Evolutionary conservation across 2,797 vertebrate species (phyloP).

Genomic region (Rhinella marina): DNA sequence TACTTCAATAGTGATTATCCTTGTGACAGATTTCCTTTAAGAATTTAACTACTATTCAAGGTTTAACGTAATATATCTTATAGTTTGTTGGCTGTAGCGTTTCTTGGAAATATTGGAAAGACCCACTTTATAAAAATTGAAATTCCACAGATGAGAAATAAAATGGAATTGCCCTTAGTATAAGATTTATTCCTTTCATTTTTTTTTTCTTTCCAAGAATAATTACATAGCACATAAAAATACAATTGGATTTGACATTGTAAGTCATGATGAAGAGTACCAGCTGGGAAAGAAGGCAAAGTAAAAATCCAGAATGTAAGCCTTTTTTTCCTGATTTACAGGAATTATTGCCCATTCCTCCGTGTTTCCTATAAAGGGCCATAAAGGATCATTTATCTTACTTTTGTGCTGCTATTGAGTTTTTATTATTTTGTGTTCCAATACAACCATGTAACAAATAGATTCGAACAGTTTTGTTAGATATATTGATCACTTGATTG

Average conservation of each 20-base stretch:
- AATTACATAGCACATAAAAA: constrained; percentile 34
- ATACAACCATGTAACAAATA: not conserved
- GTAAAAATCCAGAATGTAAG: not conserved
- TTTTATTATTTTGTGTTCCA: not conserved
- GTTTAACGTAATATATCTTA: not conserved
- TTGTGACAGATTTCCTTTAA: too few relatives aligned
- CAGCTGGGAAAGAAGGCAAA: constrained; percentile 6
- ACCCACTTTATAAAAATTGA: constrained; percentile 16
- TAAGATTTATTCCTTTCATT: constrained; percentile 42
- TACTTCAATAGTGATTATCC: too few relatives aligned
- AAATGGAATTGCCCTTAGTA: not conserved
- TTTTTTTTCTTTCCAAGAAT: constrained; percentile 30
- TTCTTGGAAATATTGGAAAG: not conserved
- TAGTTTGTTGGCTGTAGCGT: not conserved
- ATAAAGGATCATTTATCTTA: not conserved
- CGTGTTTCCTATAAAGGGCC: not conserved
- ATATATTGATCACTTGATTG: too few relatives aligned
- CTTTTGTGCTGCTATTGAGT: too few relatives aligned
- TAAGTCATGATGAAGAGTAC: constrained; percentile 40
- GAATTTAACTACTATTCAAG: too few relatives aligned
- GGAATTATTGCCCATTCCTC: not conserved
- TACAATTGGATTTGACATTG: constrained; percentile 14
- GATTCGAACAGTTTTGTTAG: too few relatives aligned
- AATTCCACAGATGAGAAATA: constrained; percentile 3
- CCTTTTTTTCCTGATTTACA: not conserved